Conservation (phyloP, 2,797 vertebrate genomes). For the Sebastes hopkinsi region DNA sequence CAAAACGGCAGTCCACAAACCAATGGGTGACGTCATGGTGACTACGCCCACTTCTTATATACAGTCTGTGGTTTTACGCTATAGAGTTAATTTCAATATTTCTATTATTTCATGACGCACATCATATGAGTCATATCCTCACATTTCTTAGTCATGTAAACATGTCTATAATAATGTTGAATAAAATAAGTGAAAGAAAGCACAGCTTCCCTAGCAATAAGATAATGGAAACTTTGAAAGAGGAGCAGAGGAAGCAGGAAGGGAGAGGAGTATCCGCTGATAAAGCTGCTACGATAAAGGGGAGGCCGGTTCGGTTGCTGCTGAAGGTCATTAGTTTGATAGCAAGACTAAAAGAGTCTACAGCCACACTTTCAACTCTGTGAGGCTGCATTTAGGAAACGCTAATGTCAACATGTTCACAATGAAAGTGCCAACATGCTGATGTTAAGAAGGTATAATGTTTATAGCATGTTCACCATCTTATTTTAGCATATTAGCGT, state of each 20-base stretch:
- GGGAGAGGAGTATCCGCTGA: neutral
- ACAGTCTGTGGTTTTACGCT: no score
- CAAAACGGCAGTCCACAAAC: no score
- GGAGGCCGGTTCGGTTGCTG: neutral
- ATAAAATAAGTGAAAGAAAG: neutral
- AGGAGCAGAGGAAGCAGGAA: neutral
- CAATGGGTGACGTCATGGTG: no score
- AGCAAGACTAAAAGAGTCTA: neutral
- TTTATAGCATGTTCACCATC: neutral
- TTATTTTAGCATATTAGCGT: no score
- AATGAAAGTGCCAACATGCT: neutral
- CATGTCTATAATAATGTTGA: neutral
- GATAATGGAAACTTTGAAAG: neutral
- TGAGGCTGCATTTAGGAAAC: neutral
- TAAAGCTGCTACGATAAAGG: neutral
- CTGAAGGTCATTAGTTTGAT: neutral
- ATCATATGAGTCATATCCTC: neutral
- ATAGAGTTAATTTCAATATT: no score
- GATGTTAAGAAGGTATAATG: neutral
- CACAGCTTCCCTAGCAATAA: neutral
- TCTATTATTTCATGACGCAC: no score
- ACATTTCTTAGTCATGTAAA: neutral
- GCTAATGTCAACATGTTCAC: neutral
- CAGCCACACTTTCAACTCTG: neutral
- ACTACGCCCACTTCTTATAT: no score